Conservation (phyloP, 2,797 vertebrate species). For the Prunella strophiata region DNA sequence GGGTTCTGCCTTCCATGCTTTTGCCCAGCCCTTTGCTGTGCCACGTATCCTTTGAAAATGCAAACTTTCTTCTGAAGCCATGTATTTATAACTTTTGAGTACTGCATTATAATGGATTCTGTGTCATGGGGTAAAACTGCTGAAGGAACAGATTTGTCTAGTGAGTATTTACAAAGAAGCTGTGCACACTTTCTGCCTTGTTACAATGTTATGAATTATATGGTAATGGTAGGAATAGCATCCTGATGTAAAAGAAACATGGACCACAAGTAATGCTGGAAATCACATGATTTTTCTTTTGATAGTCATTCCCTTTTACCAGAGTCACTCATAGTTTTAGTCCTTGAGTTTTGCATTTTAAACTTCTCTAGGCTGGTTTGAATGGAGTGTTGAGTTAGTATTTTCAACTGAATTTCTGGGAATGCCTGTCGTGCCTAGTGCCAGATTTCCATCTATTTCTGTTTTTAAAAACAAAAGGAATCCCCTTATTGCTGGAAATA, state of each 20-base stretch:
- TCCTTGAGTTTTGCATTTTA: not conserved
- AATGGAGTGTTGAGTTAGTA: not conserved
- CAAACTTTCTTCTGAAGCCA: not conserved
- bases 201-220: not conserved
- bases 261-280: not conserved
- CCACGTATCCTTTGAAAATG: constrained; percentile 92
- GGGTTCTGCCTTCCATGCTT: constrained; percentile 98
- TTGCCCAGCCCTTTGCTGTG: constrained; percentile 97
- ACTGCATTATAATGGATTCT: not conserved
- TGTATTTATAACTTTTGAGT: not conserved
- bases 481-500: not conserved
- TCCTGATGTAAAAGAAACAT: not conserved
- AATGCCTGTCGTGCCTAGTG: not conserved
- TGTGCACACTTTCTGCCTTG: not conserved
- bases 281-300: not conserved
- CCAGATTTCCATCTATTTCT: not conserved
- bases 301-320: not conserved
- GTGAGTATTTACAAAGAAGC: not conserved
- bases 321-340: not conserved
- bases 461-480: not conserved
- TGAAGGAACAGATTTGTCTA: not conserved
- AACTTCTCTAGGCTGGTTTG: not conserved
- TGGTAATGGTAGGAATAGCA: not conserved
- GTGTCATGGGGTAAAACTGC: not conserved
- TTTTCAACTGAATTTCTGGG: not conserved